Conservation (phyloP, 2,113 vertebrate species). For the Zosterops borbonicus region DNA sequence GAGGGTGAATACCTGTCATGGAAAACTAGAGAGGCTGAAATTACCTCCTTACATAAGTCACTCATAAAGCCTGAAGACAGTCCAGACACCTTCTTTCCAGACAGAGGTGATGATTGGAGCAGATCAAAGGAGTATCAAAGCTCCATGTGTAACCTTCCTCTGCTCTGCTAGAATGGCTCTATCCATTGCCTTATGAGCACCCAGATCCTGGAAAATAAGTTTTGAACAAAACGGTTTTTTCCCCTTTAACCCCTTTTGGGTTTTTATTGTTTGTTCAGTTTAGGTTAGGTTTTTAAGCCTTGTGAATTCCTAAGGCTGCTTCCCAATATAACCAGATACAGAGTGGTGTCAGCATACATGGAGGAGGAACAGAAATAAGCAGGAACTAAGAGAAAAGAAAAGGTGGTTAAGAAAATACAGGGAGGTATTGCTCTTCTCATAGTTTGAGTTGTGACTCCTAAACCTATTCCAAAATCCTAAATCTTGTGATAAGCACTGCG, state of each 20-base stretch:
- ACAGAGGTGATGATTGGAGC: background rate
- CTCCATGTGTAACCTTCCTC: background rate
- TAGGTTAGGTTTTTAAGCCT: background rate
- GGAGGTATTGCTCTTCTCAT: background rate
- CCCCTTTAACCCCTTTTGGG: background rate
- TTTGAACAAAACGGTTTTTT: background rate
- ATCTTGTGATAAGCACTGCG: background rate
- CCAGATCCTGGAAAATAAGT: background rate
- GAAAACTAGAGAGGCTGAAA: background rate
- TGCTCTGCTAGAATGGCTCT: background rate
- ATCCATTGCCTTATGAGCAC: accelerated
- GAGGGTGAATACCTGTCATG: background rate
- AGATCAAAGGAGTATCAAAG: background rate
- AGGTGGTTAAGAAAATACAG: background rate
- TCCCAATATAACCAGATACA: background rate
- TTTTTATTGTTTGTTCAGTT: background rate
- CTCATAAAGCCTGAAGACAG: background rate
- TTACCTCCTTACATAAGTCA: background rate
- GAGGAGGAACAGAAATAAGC: background rate
- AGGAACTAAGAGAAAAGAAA: background rate
- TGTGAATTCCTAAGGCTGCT: background rate
- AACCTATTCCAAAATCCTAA: background rate
- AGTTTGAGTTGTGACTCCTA: background rate
- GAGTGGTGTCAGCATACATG: accelerated
- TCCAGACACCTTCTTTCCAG: background rate